Base-by-base conservation (phyloP, 2,113 vertebrate species). In the Tauraco erythrolophus region DNA sequence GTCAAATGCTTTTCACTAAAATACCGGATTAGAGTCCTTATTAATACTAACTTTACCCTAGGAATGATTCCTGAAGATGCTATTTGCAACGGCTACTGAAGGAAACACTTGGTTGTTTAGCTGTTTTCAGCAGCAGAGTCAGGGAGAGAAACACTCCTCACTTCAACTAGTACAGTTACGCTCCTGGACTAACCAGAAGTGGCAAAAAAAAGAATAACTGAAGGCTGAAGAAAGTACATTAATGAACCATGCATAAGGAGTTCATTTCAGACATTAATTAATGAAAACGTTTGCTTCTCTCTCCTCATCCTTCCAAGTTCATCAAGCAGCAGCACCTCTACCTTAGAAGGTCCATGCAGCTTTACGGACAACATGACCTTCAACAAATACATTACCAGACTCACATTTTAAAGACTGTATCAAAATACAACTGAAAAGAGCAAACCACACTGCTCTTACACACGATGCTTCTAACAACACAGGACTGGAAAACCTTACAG, bases 361-460 rank as follows among this genome's bases (percentile, higher is more conserved):
- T 37, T 35, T 58, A 48, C 31, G 64, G 19, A 19, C 46, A 60
- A 19, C 7, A 2, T 4, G 27, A 54, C n/a, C 45, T 56, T n/a
- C 41, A 24, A 48, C 1, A 72, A 11, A 45, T 1, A 19, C 11
- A 5, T 2, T 1, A 43, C 18, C 2, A 14, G 25, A n/a, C 8
- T 56, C 8, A 14, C 6, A 4, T 50, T 64, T 61, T 53, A 35
- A 71, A 60, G 23, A n/a, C 22, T n/a, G 11, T 23, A 39, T 18
- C 14, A 51, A 79, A 77, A 70, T 19, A 56, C 16, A 30, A 7
- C 0, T 41, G 8, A 45, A 68, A 31, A 66, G 50, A 21, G 2
- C 53, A 82, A 90, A 51, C 23, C 41, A 45, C 15, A 1, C 22
- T 28, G 27, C 25, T 75, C 33, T 31, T 51, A 22, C 15, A 51